phyloP scores from a whole-genome alignment of 1,140 invertebrate genomes.

The Listronotus bonariensis region DNA sequence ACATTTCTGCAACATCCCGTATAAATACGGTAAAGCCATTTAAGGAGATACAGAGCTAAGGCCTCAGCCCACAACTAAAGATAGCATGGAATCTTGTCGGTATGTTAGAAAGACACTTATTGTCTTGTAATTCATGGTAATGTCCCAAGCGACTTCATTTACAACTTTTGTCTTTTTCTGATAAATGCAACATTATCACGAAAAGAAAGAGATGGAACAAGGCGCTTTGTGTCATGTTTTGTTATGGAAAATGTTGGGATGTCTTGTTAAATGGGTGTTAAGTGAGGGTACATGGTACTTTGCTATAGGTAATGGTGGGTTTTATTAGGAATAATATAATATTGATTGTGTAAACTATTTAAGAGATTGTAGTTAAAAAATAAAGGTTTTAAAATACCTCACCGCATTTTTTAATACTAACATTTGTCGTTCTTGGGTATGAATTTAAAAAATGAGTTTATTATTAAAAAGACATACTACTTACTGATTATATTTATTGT shows the following conservation, averaged over 20 bases:
- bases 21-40: too few relatives aligned
- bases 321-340: conserved; percentile 3
- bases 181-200: conserved; percentile 8
- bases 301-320: conserved; percentile 13
- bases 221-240: conserved; percentile 33
- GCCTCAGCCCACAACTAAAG: conserved; percentile 16
- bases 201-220: conserved; percentile 14
- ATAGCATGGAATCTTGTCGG: conserved; percentile 24
- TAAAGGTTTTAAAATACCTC: too few relatives aligned
- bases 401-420: too few relatives aligned
- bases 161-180: conserved; percentile 26
- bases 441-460: too few relatives aligned
- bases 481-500: too few relatives aligned
- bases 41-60: conserved; percentile 8
- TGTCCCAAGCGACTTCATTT: conserved; percentile 34
- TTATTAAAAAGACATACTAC: too few relatives aligned
- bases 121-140: conserved; percentile 41
- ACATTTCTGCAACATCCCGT: too few relatives aligned
- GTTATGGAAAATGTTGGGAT: conserved; percentile 20
- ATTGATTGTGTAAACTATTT: too few relatives aligned
- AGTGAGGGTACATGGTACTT: conserved; percentile 28
- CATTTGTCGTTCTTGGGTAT: too few relatives aligned
- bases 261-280: conserved; percentile 32
- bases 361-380: too few relatives aligned
- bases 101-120: conserved; percentile 41